These are phyloP conservation scores for Meiosimyza platycephala DNA, from an alignment of 2,888 invertebrate species.

Conservation along the genomic window DNA sequence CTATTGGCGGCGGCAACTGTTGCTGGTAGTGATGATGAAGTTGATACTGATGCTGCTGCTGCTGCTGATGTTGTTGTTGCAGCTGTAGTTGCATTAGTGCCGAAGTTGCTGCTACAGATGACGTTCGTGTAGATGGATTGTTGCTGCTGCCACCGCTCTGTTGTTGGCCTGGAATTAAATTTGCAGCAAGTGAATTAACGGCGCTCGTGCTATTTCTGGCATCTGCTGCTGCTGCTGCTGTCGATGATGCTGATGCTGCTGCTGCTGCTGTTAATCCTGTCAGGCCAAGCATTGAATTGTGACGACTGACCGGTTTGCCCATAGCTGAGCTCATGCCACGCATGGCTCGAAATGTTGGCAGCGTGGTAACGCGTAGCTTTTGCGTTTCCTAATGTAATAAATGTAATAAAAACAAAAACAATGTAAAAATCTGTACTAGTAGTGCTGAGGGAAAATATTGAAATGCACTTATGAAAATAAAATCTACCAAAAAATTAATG, in stretches of 20 bases:
- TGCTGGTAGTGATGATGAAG: conserved; percentile 43
- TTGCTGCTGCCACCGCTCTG: conserved; percentile 37
- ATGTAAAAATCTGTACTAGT: conserved; percentile 41
- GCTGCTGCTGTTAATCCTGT: conserved; percentile 53
- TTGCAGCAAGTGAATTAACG: conserved; percentile 69
- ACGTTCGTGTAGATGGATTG: conserved; percentile 33
- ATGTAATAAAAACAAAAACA: conserved; percentile 24
- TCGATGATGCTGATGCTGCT: conserved; percentile 47
- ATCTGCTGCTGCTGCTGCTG: conserved; percentile 28
- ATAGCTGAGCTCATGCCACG: conserved; percentile 67
- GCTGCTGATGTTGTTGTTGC: conserved; percentile 38
- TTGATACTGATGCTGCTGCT: conserved; percentile 33
- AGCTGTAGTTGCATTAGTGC: conserved; percentile 44
- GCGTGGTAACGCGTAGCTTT: conserved; percentile 50
- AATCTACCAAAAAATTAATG: background rate
- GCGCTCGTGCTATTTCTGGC: conserved; percentile 37
- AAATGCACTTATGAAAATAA: conserved; percentile 6
- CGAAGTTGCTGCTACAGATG: conserved; percentile 26
- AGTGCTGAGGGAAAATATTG: conserved; percentile 43
- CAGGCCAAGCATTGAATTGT: conserved; percentile 60
- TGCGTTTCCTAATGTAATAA: conserved; percentile 27
- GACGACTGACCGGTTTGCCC: conserved; percentile 66
- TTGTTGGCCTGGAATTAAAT: conserved; percentile 43
- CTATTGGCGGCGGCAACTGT: conserved; percentile 58
- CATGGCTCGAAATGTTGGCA: conserved; percentile 76